A percentile compares a stretch with the other conserved stretches of the same genome.
These are phyloP conservation scores for Lepidurus arcticus DNA, from an alignment of 1,140 invertebrate genomes.

Conservation along the genomic window DNA sequence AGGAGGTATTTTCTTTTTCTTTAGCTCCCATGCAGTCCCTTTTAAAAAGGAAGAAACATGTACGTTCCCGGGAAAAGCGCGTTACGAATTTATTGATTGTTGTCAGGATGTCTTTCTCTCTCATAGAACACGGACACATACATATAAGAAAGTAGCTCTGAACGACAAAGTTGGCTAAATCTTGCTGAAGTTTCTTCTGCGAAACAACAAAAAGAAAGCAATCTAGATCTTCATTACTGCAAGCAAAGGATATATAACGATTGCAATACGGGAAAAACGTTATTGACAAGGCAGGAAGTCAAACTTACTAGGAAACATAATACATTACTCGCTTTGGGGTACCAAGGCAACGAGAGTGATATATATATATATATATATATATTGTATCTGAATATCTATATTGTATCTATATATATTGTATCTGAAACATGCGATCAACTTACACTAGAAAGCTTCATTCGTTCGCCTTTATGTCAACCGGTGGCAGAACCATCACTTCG, in stretches of 20 bases:
- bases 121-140: background rate
- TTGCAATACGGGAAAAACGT: background rate
- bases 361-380: no score
- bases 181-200: background rate
- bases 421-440: no score
- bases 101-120: background rate
- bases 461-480: no score
- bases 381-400: no score
- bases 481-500: no score
- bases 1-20: background rate
- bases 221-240: conserved; percentile 8
- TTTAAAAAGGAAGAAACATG: background rate
- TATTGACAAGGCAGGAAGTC: background rate
- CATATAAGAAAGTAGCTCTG: background rate
- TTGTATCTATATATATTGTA: no score
- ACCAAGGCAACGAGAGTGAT: background rate
- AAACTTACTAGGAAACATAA: background rate
- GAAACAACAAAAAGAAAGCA: background rate
- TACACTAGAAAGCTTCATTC: no score
- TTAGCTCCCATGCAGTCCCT: no score
- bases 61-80: background rate
- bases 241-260: background rate
- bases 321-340: background rate
- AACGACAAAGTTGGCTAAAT: background rate
- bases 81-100: conserved; percentile 1